Percentiles rank a stretch among this genome's conserved stretches.
Conservation (phyloP, 2,797 vertebrate species). For the Monodelphis domestica region DNA sequence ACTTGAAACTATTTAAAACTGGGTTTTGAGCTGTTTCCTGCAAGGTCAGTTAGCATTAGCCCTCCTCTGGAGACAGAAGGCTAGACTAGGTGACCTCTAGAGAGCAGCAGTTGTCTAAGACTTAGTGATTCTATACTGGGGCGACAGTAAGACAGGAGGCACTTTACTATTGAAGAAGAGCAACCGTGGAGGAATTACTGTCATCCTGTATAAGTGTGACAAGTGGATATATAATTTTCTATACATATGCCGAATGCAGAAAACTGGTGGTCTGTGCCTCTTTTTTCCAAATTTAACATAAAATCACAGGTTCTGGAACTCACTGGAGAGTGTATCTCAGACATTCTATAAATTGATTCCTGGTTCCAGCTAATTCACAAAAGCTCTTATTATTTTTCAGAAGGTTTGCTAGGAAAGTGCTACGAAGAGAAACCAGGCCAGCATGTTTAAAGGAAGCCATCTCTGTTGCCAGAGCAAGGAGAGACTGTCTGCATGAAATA, state of each 20-base stretch:
- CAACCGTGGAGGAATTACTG: constrained; percentile 47
- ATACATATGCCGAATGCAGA: constrained; percentile 38
- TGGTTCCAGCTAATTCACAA: constrained; percentile 43
- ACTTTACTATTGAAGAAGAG: constrained; percentile 42
- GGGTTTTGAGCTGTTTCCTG: background rate
- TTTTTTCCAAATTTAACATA: background rate
- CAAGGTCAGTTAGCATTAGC: background rate
- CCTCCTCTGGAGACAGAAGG: background rate
- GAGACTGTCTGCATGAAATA: background rate
- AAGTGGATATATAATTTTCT: constrained; percentile 62
- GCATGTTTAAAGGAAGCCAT: background rate
- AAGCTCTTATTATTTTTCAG: constrained; percentile 1
- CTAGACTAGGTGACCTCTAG: background rate
- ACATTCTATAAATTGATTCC: constrained; percentile 46
- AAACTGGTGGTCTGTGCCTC: background rate
- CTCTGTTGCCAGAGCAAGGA: background rate
- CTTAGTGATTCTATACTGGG: background rate
- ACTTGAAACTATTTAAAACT: background rate
- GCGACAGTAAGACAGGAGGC: background rate
- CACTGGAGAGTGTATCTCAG: background rate
- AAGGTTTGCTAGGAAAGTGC: constrained; percentile 17
- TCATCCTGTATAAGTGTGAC: constrained; percentile 58
- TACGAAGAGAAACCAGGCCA: constrained; percentile 13
- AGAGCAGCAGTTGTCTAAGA: background rate
- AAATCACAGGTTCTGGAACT: constrained; percentile 53